phyloP scores from a whole-genome alignment of 2,797 vertebrate genomes.

The Scolopax rusticola region DNA sequence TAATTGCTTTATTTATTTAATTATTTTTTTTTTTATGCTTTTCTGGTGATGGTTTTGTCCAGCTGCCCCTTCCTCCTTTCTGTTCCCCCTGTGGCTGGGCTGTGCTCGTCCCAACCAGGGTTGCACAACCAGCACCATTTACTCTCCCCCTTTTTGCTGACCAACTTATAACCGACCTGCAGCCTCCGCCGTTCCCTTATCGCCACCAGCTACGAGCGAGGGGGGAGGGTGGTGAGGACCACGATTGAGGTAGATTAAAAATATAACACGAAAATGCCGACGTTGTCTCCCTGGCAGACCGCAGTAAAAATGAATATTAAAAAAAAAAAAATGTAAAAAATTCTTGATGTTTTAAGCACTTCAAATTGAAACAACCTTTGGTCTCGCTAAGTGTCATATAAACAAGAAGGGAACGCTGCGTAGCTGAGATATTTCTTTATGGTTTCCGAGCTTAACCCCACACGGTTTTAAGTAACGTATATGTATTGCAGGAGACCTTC shows the following conservation, averaged over 20 bases:
- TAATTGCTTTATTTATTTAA: neutral
- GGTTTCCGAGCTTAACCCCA: constrained; percentile 22
- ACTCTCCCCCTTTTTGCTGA: constrained; percentile 42
- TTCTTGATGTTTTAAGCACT: neutral
- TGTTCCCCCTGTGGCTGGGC: constrained; percentile 45
- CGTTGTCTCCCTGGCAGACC: neutral
- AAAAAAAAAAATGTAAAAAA: neutral
- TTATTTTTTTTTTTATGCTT: neutral
- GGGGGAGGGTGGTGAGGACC: neutral
- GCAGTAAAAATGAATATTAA: neutral
- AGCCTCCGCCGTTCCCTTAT: neutral
- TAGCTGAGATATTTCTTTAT: neutral
- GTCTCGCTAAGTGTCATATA: neutral
- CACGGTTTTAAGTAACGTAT: neutral
- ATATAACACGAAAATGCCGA: neutral
- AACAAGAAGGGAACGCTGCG: neutral
- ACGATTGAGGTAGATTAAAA: neutral
- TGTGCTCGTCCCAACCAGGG: neutral
- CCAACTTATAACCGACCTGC: constrained; percentile 18
- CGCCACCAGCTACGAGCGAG: accelerated
- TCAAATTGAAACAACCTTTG: neutral
- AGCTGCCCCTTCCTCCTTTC: constrained; percentile 71
- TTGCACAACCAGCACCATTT: constrained; percentile 14
- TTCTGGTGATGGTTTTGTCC: constrained; percentile 7
- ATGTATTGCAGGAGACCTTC: neutral